These are phyloP conservation scores for Meteorus colon DNA, from an alignment of 2,888 invertebrate species.

Conservation along the genomic window DNA sequence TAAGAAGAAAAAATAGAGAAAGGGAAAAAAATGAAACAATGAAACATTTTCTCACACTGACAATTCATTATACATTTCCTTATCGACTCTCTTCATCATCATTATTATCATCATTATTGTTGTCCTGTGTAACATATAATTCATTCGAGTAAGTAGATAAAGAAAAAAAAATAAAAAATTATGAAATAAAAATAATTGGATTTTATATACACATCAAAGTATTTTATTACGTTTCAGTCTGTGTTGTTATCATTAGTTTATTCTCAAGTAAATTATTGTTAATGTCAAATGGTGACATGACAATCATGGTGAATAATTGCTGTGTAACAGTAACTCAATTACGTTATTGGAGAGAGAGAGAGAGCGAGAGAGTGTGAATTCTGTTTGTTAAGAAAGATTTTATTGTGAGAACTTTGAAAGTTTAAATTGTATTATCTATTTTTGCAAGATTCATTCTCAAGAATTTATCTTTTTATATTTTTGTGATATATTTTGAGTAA, in stretches of 20 bases:
- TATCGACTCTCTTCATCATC: slow-evolving; percentile 1
- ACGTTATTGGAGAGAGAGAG: background rate
- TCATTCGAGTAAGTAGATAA: no score
- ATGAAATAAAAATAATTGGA: no score
- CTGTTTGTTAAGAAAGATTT: no score
- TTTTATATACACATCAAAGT: background rate
- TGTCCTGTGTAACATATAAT: background rate
- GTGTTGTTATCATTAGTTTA: background rate
- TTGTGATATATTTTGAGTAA: no score
- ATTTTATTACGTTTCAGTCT: background rate
- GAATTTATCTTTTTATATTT: no score
- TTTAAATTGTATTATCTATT: no score
- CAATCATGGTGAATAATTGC: background rate
- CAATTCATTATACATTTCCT: background rate
- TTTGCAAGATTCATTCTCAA: no score
- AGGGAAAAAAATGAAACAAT: background rate
- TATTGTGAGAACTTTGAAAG: no score
- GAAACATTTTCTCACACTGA: slow-evolving; percentile 12
- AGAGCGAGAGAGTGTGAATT: background rate
- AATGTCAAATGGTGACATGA: background rate
- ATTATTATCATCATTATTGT: background rate
- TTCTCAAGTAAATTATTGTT: background rate
- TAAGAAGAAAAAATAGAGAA: background rate
- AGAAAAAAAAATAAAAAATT: no score
- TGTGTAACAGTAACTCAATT: background rate